Evolutionary conservation across 2,888 invertebrate genomes (phyloP).

Genomic region (Omphaloscelis lunosa): DNA sequence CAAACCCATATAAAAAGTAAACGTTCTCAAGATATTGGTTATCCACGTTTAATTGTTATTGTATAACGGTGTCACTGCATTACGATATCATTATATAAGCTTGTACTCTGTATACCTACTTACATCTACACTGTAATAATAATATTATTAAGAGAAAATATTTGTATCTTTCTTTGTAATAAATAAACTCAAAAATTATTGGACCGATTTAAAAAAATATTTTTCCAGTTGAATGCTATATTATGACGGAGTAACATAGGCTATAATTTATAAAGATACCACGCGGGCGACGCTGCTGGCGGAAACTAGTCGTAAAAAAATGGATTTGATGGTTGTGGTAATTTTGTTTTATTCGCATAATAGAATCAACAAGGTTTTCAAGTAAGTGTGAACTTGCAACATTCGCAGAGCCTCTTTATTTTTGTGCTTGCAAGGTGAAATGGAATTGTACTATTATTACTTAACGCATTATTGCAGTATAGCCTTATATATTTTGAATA

Average conservation of each 20-base stretch:
- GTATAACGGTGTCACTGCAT: constrained; percentile 55
- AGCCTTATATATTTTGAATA: constrained; percentile 25
- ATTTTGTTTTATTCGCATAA: constrained; percentile 39
- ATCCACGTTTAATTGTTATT: constrained; percentile 56
- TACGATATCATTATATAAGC: constrained; percentile 48
- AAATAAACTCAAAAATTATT: too few relatives aligned
- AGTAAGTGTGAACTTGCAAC: constrained; percentile 32
- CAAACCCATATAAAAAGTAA: constrained; percentile 20
- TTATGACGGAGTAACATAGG: too few relatives aligned
- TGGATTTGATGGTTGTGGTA: constrained; percentile 22
- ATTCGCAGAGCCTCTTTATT: constrained; percentile 9
- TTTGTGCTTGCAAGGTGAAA: constrained; percentile 16
- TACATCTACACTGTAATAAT: neutral
- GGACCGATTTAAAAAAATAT: too few relatives aligned
- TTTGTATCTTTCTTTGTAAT: too few relatives aligned
- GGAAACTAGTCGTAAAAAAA: constrained; percentile 19
- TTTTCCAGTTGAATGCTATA: too few relatives aligned
- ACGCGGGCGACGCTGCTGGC: too few relatives aligned
- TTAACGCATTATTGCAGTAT: constrained; percentile 16
- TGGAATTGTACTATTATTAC: constrained; percentile 10
- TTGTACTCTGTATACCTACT: constrained; percentile 15
- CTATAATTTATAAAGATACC: too few relatives aligned
- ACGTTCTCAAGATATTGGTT: constrained; percentile 43
- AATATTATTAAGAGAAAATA: too few relatives aligned
- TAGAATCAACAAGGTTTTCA: constrained; percentile 6